phyloP scores from a whole-genome alignment of 30 jellyfish, hydroid and myxozoan genomes.

The Pseudorhiza aurosa region DNA sequence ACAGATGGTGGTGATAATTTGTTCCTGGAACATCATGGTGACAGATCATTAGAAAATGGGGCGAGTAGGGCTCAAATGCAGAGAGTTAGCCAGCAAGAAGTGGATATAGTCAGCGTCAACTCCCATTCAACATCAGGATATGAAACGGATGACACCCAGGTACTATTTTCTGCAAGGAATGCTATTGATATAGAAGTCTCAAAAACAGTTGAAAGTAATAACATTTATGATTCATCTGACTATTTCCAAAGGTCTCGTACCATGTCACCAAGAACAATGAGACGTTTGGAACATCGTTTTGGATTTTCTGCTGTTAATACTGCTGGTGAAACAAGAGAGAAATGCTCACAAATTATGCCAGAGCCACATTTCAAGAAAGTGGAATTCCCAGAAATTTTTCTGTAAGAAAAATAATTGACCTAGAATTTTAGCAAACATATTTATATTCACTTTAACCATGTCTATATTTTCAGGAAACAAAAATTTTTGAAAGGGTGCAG shows the following conservation, averaged over 20 bases:
- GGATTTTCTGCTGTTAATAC: constrained; percentile 32
- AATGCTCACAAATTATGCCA: neutral
- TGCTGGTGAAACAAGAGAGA: constrained; percentile 4
- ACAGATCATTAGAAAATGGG: neutral
- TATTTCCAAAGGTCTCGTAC: constrained; percentile 35
- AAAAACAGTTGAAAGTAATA: constrained; percentile 10
- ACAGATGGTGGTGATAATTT: constrained; percentile 47
- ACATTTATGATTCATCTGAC: neutral
- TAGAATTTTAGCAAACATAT: too few relatives aligned
- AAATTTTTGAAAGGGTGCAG: too few relatives aligned
- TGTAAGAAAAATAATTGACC: too few relatives aligned
- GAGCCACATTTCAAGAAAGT: neutral
- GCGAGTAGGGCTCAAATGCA: neutral
- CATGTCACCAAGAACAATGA: constrained; percentile 60
- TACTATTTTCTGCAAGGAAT: neutral
- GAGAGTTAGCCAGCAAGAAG: constrained; percentile 1
- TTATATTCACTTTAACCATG: too few relatives aligned
- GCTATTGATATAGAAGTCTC: neutral
- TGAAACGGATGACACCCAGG: constrained; percentile 56
- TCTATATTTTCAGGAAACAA: too few relatives aligned
- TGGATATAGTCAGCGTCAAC: constrained; percentile 56
- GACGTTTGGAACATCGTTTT: constrained; percentile 64
- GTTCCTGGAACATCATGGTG: neutral
- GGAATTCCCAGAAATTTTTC: constrained; percentile 59
- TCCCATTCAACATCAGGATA: constrained; percentile 70